These are phyloP conservation scores for Misgurnus anguillicaudatus DNA, from an alignment of 2,113 vertebrate genomes.

Conservation along the genomic window DNA sequence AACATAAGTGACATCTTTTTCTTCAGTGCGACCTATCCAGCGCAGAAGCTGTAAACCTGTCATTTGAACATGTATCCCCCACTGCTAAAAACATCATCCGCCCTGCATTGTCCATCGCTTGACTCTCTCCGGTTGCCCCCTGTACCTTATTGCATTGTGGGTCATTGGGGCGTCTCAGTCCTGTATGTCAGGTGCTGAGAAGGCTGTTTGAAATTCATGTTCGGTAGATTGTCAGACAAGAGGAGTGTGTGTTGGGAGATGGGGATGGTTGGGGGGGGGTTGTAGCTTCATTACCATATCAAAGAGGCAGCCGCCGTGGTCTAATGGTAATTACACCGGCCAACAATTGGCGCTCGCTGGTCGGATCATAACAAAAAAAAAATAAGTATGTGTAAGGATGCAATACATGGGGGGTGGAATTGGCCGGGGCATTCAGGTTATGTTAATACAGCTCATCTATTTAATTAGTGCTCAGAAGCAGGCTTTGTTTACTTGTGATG, in stretches of 20 bases:
- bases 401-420: conserved; percentile 63
- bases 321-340: conserved; percentile 95
- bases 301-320: conserved; percentile 90
- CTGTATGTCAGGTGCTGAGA: conserved; percentile 83
- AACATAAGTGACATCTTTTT: conserved; percentile 51
- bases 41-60: conserved; percentile 43
- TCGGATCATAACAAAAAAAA: conserved; percentile 90
- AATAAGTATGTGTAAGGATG: conserved; percentile 31
- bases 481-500: conserved; percentile 80
- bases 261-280: conserved; percentile 64
- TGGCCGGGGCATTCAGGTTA: conserved; percentile 85
- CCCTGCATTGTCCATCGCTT: conserved; percentile 16
- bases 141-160: conserved; percentile 46
- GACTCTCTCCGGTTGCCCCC: conserved; percentile 5
- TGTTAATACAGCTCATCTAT: conserved; percentile 83
- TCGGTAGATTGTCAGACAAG: conserved; percentile 47
- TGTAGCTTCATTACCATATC: conserved; percentile 96
- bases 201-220: conserved; percentile 91
- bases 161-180: conserved; percentile 66
- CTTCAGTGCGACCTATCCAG: conserved; percentile 10
- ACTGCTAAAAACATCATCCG: neutral
- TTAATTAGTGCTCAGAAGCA: conserved; percentile 77
- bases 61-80: conserved; percentile 38
- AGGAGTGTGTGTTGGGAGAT: conserved; percentile 30
- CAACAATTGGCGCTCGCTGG: conserved; percentile 87